phyloP scores from a whole-genome alignment of 2,888 invertebrate genomes.

The Lacanobia oleracea region DNA sequence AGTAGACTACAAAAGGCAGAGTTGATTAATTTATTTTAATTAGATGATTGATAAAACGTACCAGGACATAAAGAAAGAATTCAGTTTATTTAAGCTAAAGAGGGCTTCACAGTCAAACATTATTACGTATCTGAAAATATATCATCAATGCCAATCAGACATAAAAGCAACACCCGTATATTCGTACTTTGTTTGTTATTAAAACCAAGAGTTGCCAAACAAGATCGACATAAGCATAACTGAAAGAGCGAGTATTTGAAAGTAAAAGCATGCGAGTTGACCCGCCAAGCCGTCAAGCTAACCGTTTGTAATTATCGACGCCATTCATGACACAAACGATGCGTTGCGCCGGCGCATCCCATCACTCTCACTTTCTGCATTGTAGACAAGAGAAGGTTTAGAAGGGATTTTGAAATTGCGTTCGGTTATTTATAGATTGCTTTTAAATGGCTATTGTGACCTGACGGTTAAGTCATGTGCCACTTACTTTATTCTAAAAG shows the following conservation, averaged over 20 bases:
- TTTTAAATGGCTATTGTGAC: neutral
- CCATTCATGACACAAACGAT: conserved; percentile 77
- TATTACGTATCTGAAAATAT: no score
- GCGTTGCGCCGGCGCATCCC: conserved; percentile 77
- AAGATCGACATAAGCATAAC: conserved; percentile 8
- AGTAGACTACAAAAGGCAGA: no score
- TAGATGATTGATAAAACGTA: neutral
- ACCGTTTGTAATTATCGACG: conserved; percentile 72
- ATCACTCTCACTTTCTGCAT: conserved; percentile 83
- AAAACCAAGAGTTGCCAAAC: conserved; percentile 5
- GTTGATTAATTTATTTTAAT: no score
- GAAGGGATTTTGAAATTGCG: conserved; percentile 34
- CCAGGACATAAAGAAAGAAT: neutral
- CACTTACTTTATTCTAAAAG: no score
- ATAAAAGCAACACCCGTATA: neutral
- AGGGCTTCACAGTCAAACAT: no score
- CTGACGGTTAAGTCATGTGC: no score
- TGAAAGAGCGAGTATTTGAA: conserved; percentile 48
- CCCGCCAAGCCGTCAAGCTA: conserved; percentile 52
- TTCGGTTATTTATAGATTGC: neutral
- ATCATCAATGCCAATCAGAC: no score
- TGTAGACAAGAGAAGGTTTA: conserved; percentile 62
- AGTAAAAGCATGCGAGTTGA: conserved; percentile 69
- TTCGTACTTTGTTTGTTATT: neutral
- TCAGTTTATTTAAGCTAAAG: neutral